Conservation (phyloP, 2,888 invertebrate genomes). For the Eupithecia subfuscata region DNA sequence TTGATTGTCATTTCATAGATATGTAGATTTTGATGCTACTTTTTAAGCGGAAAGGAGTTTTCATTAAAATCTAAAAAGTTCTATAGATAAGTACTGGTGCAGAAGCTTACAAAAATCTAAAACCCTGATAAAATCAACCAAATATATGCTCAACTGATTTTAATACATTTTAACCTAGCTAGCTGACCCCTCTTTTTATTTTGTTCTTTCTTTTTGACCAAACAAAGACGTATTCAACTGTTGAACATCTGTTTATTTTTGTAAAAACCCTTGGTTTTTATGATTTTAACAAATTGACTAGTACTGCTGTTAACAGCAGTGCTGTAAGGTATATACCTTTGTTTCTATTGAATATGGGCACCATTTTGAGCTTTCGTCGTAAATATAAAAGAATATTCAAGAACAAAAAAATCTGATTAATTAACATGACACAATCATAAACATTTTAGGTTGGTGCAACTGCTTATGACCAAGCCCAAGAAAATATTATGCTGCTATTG, state of each 20-base stretch:
- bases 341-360: background rate
- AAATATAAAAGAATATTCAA: background rate
- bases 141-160: background rate
- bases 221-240: background rate
- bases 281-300: background rate
- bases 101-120: background rate
- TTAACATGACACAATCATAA: background rate
- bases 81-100: background rate
- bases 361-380: background rate
- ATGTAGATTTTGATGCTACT: slow-evolving; percentile 18
- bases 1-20: slow-evolving; percentile 18
- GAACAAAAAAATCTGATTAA: background rate
- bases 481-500: background rate
- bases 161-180: background rate
- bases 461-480: background rate
- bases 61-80: background rate
- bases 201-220: background rate
- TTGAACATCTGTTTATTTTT: background rate
- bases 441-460: background rate
- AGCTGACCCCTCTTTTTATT: background rate
- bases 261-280: background rate
- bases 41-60: slow-evolving; percentile 12
- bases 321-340: background rate
- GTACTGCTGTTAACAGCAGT: background rate
- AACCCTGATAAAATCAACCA: background rate